phyloP scores from a whole-genome alignment of 2,113 vertebrate species.

The Zingel zingel region DNA sequence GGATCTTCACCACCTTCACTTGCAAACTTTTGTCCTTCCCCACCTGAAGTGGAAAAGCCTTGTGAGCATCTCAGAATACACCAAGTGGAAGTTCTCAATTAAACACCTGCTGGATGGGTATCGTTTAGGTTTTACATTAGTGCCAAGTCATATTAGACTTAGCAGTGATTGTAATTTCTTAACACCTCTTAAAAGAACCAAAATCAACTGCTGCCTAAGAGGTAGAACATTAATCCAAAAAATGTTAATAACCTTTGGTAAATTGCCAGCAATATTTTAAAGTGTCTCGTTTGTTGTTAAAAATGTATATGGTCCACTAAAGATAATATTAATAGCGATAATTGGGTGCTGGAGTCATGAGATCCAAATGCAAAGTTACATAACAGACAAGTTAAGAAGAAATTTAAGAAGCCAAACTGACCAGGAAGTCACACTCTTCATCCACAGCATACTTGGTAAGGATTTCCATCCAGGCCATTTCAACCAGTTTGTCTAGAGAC shows the following conservation, averaged over 20 bases:
- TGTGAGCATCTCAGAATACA: background rate
- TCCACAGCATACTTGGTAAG: conserved; percentile 97
- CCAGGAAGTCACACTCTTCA: conserved; percentile 97
- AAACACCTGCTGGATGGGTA: background rate
- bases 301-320: background rate
- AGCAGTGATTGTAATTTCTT: background rate
- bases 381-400: background rate
- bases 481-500: conserved; percentile 96
- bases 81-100: background rate
- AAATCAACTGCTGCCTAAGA: background rate
- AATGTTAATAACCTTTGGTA: background rate
- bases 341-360: background rate
- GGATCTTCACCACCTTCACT: conserved; percentile 92
- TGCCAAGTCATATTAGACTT: background rate
- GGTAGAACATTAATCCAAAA: background rate
- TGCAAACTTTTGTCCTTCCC: conserved; percentile 92
- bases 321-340: background rate
- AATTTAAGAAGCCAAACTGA: conserved; percentile 73
- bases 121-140: background rate
- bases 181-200: background rate
- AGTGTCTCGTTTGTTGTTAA: background rate
- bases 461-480: conserved; percentile 95
- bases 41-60: conserved; percentile 81
- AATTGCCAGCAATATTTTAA: background rate
- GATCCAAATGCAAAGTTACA: background rate